Base-by-base conservation (phyloP, 2,888 invertebrate genomes). In the Plemyria rubiginata region DNA sequence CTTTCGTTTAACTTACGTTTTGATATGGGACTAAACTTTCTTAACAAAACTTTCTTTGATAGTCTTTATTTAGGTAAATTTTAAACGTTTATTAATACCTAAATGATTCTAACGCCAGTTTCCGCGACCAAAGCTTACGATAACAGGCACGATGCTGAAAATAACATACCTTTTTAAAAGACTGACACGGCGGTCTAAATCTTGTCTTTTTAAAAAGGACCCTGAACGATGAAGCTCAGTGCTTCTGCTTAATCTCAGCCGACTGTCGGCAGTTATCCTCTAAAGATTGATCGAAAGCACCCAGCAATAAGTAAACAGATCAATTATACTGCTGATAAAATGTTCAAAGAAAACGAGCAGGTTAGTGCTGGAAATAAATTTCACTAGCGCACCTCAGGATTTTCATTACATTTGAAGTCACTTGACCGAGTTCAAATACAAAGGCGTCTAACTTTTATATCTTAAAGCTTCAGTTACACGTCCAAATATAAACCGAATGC, bases 391-490 rank as follows among this genome's bases (percentile, higher is more conserved):
- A 77, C 78, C 78, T 78, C 77, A 83, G 82, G 80, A 84, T 81
- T 88, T 90, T 89, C 87, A 90, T 90, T 88, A 86, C 84, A 80
- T 84, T 79, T 79, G 74, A 75, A 82, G 82, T 84, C 80, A 81
- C 84, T 85, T 86, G 87, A 81, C 83, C 82, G 86, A 84, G 77
- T 84, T 86, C 74, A 71, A 65, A 68, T 78, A 84, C 87, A 90
- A 89, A 87, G 84, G 82, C 82, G 81, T 81, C 78, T 77, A 79
- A 86, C 82, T 88, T 90, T 90, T 86, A 87, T 89, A 84, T 85
- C 78, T 81, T 32, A 6, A 32, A 32, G 32, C 32, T 32, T 32
- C 32, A 8, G 32, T 32, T 32, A 32, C 32, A 32, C 32, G 32
- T 22, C 2, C 3, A 22, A 22, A 22, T 2, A 22, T 3, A 22